Evolutionary conservation across 2,113 vertebrate genomes (phyloP).

Genomic region (Dicentrarchus labrax): DNA sequence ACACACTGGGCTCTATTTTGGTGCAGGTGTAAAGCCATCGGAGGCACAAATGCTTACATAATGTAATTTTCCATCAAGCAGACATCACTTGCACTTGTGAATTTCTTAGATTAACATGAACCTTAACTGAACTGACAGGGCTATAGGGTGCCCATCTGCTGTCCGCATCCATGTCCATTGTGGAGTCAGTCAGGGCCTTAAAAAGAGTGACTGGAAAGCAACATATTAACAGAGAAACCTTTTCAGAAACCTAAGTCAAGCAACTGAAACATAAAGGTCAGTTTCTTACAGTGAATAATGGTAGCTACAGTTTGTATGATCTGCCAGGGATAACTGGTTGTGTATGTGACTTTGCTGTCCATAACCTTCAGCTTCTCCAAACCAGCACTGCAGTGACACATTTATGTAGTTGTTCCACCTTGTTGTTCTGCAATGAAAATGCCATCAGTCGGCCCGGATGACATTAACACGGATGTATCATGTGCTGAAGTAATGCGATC

Average conservation of each 20-base stretch:
- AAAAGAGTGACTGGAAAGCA: neutral
- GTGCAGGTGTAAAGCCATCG: neutral
- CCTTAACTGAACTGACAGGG: neutral
- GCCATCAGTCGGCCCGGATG: neutral
- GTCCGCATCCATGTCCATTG: neutral
- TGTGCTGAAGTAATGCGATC: neutral
- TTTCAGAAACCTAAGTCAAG: neutral
- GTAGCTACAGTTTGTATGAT: neutral
- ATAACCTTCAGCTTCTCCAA: neutral
- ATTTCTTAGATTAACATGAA: neutral
- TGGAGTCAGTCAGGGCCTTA: neutral
- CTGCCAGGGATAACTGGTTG: neutral
- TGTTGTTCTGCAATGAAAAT: neutral
- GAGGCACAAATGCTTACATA: neutral
- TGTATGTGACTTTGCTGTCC: neutral
- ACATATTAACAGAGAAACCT: neutral
- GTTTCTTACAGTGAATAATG: neutral
- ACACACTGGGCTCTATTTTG: neutral
- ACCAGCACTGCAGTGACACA: neutral
- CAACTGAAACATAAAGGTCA: neutral
- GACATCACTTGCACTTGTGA: neutral
- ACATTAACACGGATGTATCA: neutral
- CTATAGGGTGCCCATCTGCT: too few species aligned
- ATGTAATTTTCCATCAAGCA: neutral
- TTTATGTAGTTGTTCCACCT: neutral